phyloP scores from a whole-genome alignment of 2,797 vertebrate genomes.

The Rhinatrema bivittatum region DNA sequence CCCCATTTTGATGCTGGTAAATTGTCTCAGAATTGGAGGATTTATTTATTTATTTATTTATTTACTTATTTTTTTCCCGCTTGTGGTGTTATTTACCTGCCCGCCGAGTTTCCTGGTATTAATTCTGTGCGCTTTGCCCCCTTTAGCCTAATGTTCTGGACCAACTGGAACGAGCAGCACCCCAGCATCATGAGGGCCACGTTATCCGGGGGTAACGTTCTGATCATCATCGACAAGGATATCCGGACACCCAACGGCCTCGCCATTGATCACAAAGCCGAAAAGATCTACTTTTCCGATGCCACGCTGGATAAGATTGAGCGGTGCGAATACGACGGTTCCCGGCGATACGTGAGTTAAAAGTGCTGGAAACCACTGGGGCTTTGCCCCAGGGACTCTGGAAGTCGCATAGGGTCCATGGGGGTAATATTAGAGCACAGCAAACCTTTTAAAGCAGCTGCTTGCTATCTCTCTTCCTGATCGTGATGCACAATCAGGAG shows the following conservation, averaged over 20 bases:
- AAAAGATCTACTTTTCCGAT: conserved; percentile 95
- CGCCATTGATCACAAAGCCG: conserved; percentile 88
- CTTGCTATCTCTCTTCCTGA: too few relatives aligned
- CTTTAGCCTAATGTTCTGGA: conserved; percentile 94
- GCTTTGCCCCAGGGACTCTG: neutral
- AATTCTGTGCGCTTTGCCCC: neutral
- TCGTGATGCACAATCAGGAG: too few relatives aligned
- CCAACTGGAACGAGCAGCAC: conserved; percentile 94
- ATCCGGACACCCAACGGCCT: conserved; percentile 92
- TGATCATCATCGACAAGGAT: conserved; percentile 87
- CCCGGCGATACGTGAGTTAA: conserved; percentile 80
- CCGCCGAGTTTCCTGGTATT: too few relatives aligned
- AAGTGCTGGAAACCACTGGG: neutral
- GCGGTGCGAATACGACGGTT: conserved; percentile 91
- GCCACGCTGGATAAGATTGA: conserved; percentile 96
- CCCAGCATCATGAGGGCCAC: conserved; percentile 95
- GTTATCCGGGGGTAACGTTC: conserved; percentile 80
- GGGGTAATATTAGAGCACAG: neutral
- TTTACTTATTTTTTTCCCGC: too few relatives aligned
- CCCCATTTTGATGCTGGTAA: too few relatives aligned
- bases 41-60: too few relatives aligned
- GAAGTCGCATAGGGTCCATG: too few relatives aligned
- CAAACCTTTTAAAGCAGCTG: too few relatives aligned
- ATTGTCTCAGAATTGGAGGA: too few relatives aligned
- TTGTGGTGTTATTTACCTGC: too few relatives aligned